phyloP scores from a whole-genome alignment of 2,797 vertebrate genomes.

The Centroberyx gerrardi region DNA sequence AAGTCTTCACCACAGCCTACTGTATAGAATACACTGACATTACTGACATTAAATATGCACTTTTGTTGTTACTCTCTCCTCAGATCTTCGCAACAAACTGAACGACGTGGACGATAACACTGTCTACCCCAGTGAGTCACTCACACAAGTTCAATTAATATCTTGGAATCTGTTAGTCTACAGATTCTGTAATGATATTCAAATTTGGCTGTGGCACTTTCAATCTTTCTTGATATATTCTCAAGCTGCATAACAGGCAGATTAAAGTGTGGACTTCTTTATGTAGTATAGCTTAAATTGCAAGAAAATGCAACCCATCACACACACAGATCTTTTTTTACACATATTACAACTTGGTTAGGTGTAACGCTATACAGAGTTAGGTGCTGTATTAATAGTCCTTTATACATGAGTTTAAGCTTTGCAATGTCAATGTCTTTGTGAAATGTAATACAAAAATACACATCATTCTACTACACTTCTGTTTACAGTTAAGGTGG shows the following conservation, averaged over 20 bases:
- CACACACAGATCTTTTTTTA: no score
- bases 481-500: constrained; percentile 46
- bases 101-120: neutral
- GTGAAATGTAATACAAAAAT: neutral
- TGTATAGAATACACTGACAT: neutral
- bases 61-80: constrained; percentile 18
- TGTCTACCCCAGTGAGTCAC: constrained; percentile 50
- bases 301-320: no score
- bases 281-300: no score
- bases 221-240: neutral
- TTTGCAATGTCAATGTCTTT: neutral
- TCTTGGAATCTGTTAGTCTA: neutral
- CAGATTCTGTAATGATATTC: neutral
- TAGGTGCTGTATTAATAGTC: no score
- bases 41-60: neutral
- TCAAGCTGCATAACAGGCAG: neutral
- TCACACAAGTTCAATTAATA: neutral
- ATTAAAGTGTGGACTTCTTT: no score
- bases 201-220: neutral
- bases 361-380: no score
- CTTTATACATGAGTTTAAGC: neutral
- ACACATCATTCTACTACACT: neutral
- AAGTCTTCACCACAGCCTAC: neutral
- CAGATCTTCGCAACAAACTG: constrained; percentile 25
- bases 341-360: no score